Evolutionary conservation across 2,113 vertebrate genomes (phyloP).

Genomic region (Dasyprocta punctata): DNA sequence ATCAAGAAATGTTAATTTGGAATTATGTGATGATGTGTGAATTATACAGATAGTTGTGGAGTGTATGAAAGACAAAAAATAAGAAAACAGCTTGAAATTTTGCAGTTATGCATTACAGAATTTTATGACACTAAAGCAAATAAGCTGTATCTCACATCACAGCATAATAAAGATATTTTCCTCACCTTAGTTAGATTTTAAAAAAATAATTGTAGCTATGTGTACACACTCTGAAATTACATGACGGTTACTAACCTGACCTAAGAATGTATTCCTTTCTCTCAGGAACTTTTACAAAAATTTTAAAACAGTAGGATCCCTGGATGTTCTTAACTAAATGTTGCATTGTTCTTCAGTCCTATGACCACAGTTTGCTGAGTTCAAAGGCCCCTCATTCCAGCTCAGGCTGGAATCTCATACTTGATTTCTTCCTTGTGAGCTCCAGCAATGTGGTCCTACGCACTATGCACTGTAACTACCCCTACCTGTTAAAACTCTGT

Average conservation of each 20-base stretch:
- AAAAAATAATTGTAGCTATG: not conserved
- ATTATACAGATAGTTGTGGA: not conserved
- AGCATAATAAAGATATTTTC: not conserved
- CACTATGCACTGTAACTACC: not conserved
- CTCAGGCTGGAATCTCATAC: not conserved
- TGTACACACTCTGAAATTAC: not conserved
- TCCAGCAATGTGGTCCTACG: not conserved
- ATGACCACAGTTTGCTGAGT: not conserved
- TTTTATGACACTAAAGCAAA: slow-evolving; percentile 14
- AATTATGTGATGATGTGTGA: slow-evolving; percentile 13
- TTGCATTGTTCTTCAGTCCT: not conserved
- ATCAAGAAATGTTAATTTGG: not conserved
- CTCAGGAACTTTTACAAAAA: not conserved
- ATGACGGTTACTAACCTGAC: not conserved
- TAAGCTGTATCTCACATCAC: not conserved
- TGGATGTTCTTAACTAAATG: not conserved
- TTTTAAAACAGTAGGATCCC: not conserved
- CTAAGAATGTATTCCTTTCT: not conserved
- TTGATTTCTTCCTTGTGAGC: not conserved
- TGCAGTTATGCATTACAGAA: not conserved
- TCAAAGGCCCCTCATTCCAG: not conserved
- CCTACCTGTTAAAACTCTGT: not conserved
- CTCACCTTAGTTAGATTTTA: not conserved
- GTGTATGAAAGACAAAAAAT: not conserved
- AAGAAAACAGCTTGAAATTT: not conserved